Conservation (phyloP, 1,140 invertebrate species). For the Apis cerana region DNA sequence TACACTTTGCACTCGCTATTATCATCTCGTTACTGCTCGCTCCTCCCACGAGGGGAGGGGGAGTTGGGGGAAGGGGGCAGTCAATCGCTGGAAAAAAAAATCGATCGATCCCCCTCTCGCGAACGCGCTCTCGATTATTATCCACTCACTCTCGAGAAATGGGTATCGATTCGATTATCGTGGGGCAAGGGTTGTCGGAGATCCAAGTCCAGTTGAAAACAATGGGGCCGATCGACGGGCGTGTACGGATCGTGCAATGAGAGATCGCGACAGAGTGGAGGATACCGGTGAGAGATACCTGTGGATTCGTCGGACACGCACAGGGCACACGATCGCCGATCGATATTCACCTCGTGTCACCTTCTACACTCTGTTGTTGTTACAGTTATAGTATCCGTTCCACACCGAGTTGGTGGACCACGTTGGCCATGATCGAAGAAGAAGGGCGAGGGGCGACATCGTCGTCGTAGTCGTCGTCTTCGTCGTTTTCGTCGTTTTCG, state of each 20-base stretch:
- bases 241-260: background rate
- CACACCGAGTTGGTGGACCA: background rate
- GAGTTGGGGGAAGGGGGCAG: background rate
- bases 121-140: background rate
- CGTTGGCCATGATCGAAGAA: slow-evolving; percentile 24
- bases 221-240: background rate
- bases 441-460: slow-evolving; percentile 40
- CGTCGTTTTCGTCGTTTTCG: slow-evolving; percentile 36
- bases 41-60: too few species aligned
- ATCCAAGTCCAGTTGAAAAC: background rate
- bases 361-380: background rate
- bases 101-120: background rate
- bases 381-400: too few species aligned
- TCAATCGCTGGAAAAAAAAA: background rate
- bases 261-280: background rate
- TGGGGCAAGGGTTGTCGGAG: too few species aligned
- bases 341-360: background rate
- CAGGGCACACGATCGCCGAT: slow-evolving; percentile 32
- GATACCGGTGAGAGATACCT: slow-evolving; percentile 44
- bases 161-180: background rate
- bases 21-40: background rate
- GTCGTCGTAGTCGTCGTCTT: slow-evolving; percentile 39
- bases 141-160: slow-evolving; percentile 5
- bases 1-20: background rate
- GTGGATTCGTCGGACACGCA: slow-evolving; percentile 51